Conservation (phyloP, 2,797 vertebrate genomes). For the Ara ararauna region DNA sequence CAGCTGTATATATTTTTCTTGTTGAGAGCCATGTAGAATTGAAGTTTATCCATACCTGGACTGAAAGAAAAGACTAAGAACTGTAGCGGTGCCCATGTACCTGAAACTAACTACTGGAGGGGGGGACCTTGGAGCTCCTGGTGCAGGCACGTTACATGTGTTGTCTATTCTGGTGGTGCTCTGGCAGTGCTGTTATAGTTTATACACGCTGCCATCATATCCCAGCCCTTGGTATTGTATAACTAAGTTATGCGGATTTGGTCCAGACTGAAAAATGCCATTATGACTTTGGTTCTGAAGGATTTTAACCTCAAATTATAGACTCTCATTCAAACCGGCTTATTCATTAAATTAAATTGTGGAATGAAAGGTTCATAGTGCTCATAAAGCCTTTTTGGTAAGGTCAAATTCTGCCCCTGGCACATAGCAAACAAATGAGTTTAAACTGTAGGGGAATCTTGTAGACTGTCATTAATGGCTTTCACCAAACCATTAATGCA, state of each 20-base stretch:
- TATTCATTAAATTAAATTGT: conserved; percentile 37
- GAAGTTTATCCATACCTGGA: background rate
- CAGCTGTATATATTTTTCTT: background rate
- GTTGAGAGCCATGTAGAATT: background rate
- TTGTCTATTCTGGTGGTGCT: background rate
- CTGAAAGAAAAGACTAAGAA: background rate
- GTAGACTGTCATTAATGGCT: conserved; percentile 14
- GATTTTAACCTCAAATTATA: conserved; percentile 53
- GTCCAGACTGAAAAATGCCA: conserved; percentile 6
- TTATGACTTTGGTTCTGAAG: conserved; percentile 26
- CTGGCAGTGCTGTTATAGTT: background rate
- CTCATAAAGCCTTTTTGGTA: conserved; percentile 32
- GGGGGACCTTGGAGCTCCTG: background rate
- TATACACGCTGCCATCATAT: background rate
- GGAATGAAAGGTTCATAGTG: conserved; percentile 3
- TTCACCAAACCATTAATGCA: background rate
- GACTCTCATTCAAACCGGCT: background rate
- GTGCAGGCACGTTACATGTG: accelerated
- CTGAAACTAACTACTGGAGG: background rate
- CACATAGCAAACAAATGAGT: background rate
- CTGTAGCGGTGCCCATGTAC: background rate
- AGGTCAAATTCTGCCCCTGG: conserved; percentile 8
- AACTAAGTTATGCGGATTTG: background rate
- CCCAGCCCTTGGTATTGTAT: background rate
- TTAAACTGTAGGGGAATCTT: conserved; percentile 14